Conservation (phyloP, 2,113 vertebrate species). For the Puffinus mauretanicus region DNA sequence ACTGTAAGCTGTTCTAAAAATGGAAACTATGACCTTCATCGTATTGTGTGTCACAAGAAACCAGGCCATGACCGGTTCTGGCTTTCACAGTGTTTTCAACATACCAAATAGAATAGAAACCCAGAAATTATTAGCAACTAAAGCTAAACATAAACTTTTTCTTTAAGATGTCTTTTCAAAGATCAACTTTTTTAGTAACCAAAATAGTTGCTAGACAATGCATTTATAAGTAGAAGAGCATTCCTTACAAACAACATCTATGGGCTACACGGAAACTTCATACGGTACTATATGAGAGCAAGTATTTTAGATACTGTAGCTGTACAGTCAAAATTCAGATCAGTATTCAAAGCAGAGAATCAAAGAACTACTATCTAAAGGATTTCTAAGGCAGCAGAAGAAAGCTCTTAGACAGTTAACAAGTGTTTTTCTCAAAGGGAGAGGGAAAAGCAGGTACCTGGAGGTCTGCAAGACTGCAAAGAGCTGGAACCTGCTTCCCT, state of each 20-base stretch:
- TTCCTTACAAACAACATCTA: not conserved
- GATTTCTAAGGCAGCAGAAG: not conserved
- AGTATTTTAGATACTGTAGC: not conserved
- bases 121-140: not conserved
- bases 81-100: slow-evolving; percentile 13
- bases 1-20: slow-evolving; percentile 50
- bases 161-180: not conserved
- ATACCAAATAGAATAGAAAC: not conserved
- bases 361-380: not conserved
- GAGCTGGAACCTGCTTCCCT: not conserved
- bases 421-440: not conserved
- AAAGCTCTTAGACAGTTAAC: not conserved
- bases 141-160: not conserved
- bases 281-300: not conserved
- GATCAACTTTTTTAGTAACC: not conserved
- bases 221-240: not conserved
- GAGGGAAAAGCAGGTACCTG: not conserved
- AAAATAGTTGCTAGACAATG: not conserved
- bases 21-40: slow-evolving; percentile 17
- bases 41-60: slow-evolving; percentile 26
- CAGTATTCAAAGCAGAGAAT: not conserved
- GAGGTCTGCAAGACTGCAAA: not conserved
- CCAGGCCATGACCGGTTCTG: not conserved
- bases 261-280: not conserved
- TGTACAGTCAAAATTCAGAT: not conserved